Evolutionary conservation across 1,140 invertebrate genomes (phyloP), one percentile per base, ranked within the genome.

Genomic region (Plectus sambesii): DNA sequence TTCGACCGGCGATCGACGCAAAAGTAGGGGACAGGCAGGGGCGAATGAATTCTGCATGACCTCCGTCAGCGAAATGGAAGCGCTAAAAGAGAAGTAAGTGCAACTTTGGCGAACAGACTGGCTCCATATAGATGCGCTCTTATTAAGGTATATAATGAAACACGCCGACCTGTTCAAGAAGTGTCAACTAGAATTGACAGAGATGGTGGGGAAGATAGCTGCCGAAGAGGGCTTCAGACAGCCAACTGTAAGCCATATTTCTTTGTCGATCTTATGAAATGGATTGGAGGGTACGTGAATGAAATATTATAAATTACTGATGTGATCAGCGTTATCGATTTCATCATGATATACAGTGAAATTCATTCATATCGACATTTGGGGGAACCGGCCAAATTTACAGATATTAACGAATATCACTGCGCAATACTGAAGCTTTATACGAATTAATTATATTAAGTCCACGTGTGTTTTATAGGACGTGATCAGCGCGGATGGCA

Each of bases 51-150:
- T 26, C 12, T 29, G 27, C 9, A 45, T 56, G 42, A 27, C 50
- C 26, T 50, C 25, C 2, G 53, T 58, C 8, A 42, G 36, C 15
- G 58, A 60, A 38, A 50, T 51, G 15, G 46, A 53, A 15, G 53
- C 58, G 15, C 9, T 60, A 20, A 61, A 60, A 27, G 49, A 60
- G 23, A 58, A 60, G 58, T 58, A 9, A 20, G 51, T n/a, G 46
- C 3, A 39, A 4, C 9, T 20, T n/a, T 15, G n/a, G 25, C 12
- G 22, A 9, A 30, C 6, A 24, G 6, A 1, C 26, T 53, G 9
- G 37, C 12, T 23, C n/a, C n/a, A n/a, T 46, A 53, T 26, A 48
- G n/a, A 36, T 30, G 17, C n/a, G n/a, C n/a, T n/a, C n/a, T n/a
- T 19, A 49, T 55, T 30, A 22, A 55, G 55, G 23, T 36, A 61